Percentiles rank a stretch among this genome's conserved stretches.
phyloP scores from a whole-genome alignment of 1,140 invertebrate genomes.

The Papilio machaon region DNA sequence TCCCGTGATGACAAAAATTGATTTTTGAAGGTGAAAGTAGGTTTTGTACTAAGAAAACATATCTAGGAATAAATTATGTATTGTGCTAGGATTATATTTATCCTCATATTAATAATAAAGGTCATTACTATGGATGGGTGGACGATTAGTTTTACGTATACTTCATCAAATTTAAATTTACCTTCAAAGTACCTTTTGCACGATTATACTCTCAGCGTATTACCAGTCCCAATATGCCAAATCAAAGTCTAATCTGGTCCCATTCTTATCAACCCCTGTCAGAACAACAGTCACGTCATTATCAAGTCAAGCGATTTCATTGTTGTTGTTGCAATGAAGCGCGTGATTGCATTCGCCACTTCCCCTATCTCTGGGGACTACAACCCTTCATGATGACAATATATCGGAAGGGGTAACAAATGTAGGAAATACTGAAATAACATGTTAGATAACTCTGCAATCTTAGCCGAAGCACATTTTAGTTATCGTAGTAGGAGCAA shows the following conservation, averaged over 20 bases:
- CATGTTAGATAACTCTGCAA: neutral
- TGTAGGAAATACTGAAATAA: neutral
- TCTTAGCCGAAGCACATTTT: neutral
- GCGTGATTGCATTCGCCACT: constrained; percentile 34
- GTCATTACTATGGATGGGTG: too few species aligned
- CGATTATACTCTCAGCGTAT: neutral
- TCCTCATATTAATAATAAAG: too few species aligned
- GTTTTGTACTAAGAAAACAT: neutral
- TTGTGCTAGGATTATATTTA: neutral
- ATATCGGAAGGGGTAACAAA: neutral
- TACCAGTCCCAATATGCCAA: neutral
- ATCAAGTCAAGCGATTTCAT: constrained; percentile 33
- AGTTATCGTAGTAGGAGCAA: neutral
- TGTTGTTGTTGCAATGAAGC: constrained; percentile 37
- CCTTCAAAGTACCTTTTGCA: too few species aligned
- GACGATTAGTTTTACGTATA: too few species aligned
- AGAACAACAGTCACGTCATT: constrained; percentile 25
- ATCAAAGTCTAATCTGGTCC: constrained; percentile 11
- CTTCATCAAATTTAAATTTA: too few species aligned
- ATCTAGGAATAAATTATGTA: neutral
- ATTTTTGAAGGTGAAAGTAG: neutral
- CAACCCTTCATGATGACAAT: constrained; percentile 28
- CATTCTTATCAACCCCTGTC: constrained; percentile 27
- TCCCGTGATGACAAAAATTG: neutral
- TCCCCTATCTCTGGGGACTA: constrained; percentile 19